Evolutionary conservation across 1,140 invertebrate species (phyloP), one percentile per base, ranked within the genome.

Genomic region (Meloidogyne exigua): DNA sequence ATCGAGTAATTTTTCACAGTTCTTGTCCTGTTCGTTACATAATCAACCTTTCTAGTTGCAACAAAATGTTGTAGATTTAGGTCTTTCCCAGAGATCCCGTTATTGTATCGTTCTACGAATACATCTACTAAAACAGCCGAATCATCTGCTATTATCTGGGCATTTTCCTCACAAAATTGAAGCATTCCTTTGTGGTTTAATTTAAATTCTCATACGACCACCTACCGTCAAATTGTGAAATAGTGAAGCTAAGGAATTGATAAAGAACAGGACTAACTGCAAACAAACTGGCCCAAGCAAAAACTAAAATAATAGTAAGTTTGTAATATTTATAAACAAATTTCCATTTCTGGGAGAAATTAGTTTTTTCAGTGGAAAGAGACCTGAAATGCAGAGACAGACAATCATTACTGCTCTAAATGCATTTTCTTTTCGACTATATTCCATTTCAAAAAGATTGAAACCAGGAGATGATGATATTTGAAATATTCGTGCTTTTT

Each of bases 101-200:
- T 49, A 18, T 49, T 49, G 18, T 57, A 57, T 57, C 18, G 15
- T 5, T 57, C 49, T 57, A 57, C 49, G 36, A 42, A 42, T 28
- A 70, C 28, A 57, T 70, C 68, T 18, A 70, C 26, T 9, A 70
- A 36, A 62, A n/a, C 72, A 13, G 23, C 15, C 1, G 80, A 84
- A 44, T 81, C 80, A n/a, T 71, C 65, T 26, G 68, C 42, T 21
- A 81, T 82, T 25, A 70, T 80, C 21, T 64, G 63, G 4, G 80
- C 80, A n/a, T 83, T 81, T 32, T 76, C 79, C 49, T 82, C 81
- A 62, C 81, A 82, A 57, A 82, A 82, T 67, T 82, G 69, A 32
- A 82, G 70, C 18, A 82, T 70, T 23, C 73, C 65, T 73, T 44
- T 25, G 15, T 18, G n/a, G n/a, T 32, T 23, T 13, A 64, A 42